Percentiles rank a stretch among this genome's conserved stretches.
Evolutionary conservation across 30 jellyfish, hydroid and myxozoan genomes (phyloP).

Genomic region (Hydractinia echinata): DNA sequence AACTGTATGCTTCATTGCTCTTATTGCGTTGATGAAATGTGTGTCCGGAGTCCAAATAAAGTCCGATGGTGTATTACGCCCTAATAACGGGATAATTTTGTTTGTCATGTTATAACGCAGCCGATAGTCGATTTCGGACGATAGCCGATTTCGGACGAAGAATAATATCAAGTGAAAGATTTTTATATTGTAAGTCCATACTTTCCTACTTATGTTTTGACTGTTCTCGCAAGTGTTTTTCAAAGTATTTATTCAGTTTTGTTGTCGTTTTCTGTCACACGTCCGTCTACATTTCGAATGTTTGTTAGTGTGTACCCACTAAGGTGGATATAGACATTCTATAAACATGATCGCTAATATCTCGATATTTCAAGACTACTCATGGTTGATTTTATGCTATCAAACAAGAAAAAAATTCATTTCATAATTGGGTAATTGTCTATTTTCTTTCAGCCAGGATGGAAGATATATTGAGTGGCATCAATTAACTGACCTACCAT

Average conservation of each 20-base stretch:
- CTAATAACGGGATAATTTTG: constrained; percentile 49
- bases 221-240: too few species aligned
- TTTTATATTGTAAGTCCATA: neutral
- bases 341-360: neutral
- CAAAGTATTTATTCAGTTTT: too few species aligned
- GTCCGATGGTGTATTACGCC: constrained; percentile 67
- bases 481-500: constrained; percentile 50
- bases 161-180: too few species aligned
- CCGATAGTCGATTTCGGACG: constrained; percentile 78
- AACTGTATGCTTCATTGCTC: constrained; percentile 81
- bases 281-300: too few species aligned
- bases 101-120: constrained; percentile 44
- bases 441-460: neutral
- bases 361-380: neutral
- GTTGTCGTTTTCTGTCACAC: too few species aligned
- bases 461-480: too few species aligned
- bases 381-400: neutral
- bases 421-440: neutral
- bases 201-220: neutral
- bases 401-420: neutral
- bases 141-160: too few species aligned
- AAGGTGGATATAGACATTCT: neutral
- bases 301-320: too few species aligned
- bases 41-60: constrained; percentile 99
- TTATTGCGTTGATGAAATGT: constrained; percentile 63